phyloP scores from a whole-genome alignment of 2,797 vertebrate genomes.

The Pseudochromis fuscus region DNA sequence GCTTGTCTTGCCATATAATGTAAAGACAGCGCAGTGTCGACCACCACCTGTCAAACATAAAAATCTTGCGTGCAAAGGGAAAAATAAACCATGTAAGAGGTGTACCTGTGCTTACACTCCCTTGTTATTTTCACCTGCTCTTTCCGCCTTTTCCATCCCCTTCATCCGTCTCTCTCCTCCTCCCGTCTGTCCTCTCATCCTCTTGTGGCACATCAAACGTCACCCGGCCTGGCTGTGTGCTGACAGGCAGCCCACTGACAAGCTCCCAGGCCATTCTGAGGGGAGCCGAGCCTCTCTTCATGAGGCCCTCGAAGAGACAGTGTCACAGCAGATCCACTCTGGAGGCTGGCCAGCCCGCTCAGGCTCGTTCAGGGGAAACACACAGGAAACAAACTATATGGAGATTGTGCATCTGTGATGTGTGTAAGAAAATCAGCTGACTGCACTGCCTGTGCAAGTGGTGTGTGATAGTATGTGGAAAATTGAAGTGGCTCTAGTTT shows the following conservation, averaged over 20 bases:
- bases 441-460: neutral
- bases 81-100: slow-evolving; percentile 25
- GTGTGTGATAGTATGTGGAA: neutral
- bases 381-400: slow-evolving; percentile 49
- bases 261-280: slow-evolving; percentile 75
- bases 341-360: slow-evolving; percentile 59
- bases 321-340: slow-evolving; percentile 79
- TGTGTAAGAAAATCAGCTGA: slow-evolving; percentile 8
- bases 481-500: neutral
- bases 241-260: slow-evolving; percentile 79
- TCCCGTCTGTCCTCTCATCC: slow-evolving; percentile 65
- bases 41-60: slow-evolving; percentile 26
- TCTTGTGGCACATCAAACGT: slow-evolving; percentile 69
- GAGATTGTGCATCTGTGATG: slow-evolving; percentile 37
- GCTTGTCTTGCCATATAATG: slow-evolving; percentile 19
- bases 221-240: slow-evolving; percentile 65
- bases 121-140: slow-evolving; percentile 58
- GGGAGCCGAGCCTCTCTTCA: slow-evolving; percentile 67
- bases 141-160: slow-evolving; percentile 37
- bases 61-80: slow-evolving; percentile 12
- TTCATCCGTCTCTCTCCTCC: slow-evolving; percentile 34
- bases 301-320: slow-evolving; percentile 76
- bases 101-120: slow-evolving; percentile 22
- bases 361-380: slow-evolving; percentile 46
- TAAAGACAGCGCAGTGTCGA: slow-evolving; percentile 20